A percentile compares a stretch with the other conserved stretches of the same genome.
These are phyloP conservation scores for Taenioides sp. DNA, from an alignment of 2,797 vertebrate species.

Conservation along the genomic window DNA sequence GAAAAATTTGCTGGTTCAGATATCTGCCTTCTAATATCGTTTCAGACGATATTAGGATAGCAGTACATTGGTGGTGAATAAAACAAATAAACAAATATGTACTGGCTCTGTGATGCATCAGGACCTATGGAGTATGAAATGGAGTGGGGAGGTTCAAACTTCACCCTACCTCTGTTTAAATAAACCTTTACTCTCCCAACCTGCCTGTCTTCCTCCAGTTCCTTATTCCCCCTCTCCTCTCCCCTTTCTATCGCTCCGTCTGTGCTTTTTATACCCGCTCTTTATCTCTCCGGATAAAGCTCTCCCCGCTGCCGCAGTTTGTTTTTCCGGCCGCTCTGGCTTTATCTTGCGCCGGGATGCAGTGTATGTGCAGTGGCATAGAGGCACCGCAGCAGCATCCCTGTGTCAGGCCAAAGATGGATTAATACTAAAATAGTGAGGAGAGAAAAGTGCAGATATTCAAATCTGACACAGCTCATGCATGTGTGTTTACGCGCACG, in stretches of 20 bases:
- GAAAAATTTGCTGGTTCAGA: too few species aligned
- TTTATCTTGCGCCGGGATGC: conserved; percentile 65
- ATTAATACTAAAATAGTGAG: conserved; percentile 69
- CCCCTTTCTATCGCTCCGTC: conserved; percentile 41
- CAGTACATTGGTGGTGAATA: conserved; percentile 6
- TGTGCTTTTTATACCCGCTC: conserved; percentile 40
- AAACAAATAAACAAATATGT: neutral
- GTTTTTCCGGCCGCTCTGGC: conserved; percentile 51
- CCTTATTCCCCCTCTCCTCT: conserved; percentile 5
- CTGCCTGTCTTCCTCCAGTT: conserved; percentile 16
- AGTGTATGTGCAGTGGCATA: conserved; percentile 56
- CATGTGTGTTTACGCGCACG: conserved; percentile 13
- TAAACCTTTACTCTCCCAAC: conserved; percentile 8
- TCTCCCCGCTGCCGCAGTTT: conserved; percentile 55
- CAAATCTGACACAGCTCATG: conserved; percentile 45
- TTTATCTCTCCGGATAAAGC: conserved; percentile 66
- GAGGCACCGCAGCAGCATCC: conserved; percentile 50
- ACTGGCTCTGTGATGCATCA: conserved; percentile 30
- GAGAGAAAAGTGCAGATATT: conserved; percentile 48
- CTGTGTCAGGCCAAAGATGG: conserved; percentile 71
- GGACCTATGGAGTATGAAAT: conserved; percentile 67
- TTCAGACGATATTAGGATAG: neutral
- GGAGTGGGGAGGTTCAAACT: conserved; percentile 22
- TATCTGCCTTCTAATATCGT: too few species aligned
- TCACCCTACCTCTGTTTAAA: conserved; percentile 39